phyloP scores from a whole-genome alignment of 2,888 invertebrate genomes.

The Callinectes sapidus region DNA sequence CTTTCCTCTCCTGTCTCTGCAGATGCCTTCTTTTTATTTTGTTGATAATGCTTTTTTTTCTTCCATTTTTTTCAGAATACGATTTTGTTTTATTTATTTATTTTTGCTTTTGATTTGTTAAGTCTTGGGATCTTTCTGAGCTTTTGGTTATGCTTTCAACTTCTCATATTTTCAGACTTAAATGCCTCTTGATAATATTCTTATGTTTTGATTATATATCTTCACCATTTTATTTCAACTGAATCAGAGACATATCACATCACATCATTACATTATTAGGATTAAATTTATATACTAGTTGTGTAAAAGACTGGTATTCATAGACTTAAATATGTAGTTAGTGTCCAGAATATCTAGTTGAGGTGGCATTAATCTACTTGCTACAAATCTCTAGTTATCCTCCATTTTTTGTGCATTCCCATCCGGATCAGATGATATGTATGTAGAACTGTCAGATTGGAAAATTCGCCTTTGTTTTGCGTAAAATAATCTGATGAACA shows the following conservation, averaged over 20 bases:
- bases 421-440: not conserved
- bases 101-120: not conserved
- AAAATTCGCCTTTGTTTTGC: not conserved
- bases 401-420: not conserved
- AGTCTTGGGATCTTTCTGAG: not conserved
- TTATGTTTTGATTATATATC: not conserved
- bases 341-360: not conserved
- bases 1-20: not conserved
- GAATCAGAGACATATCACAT: not conserved
- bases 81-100: not conserved
- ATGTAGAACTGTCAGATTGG: not conserved
- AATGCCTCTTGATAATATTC: not conserved
- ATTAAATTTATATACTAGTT: not conserved
- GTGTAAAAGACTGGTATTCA: not conserved
- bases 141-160: not conserved
- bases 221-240: slow-evolving; percentile 5
- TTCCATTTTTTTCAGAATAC: not conserved
- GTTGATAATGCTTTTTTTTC: no score
- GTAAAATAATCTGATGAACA: not conserved
- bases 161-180: not conserved
- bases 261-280: not conserved
- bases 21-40: not conserved
- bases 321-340: not conserved
- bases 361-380: not conserved
- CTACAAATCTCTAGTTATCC: not conserved